Evolutionary conservation across 2,888 invertebrate species (phyloP), one percentile per base, ranked within the genome.

Genomic region (Amphipoea oculea): DNA sequence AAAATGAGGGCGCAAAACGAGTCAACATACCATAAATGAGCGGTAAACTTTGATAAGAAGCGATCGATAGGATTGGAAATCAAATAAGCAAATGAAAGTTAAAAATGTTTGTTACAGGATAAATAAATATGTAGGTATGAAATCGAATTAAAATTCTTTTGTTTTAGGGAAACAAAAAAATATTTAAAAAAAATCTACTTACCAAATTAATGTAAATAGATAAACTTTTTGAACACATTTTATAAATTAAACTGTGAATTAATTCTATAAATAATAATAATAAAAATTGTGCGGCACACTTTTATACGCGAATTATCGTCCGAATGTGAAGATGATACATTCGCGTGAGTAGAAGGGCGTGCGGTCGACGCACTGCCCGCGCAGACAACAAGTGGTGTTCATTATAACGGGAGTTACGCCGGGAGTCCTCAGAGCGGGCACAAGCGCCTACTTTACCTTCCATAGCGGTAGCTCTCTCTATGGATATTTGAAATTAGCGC

Each of bases 301-400:
- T 40, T 93, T 94, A 93, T 91, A 94, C 94, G 95, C 95, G 93
- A 95, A 93, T 92, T 94, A 93, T 92, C 88, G 92, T 92, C 91
- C 94, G 93, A 95, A 92, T 94, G 92, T 95, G 93, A 95, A 93
- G 94, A 95, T 94, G 92, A 94, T 93, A 96, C 96, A 96, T 96
- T 96, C 96, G 96, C 96, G 94, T 93, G 91, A 94, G 86, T 93
- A 91, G 92, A 94, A 95, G 95, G 96, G 96, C 96, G 96, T 95
- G 95, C 96, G 96, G 95, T 94, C 96, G 96, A 95, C 96, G 96
- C 96, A 96, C 96, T 96, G 96, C 96, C 96, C 96, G 95, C 92
- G 88, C 95, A 96, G 95, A 96, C 95, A 96, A 96, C 95, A 96
- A 96, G 95, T 95, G 95, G 92, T 95, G 93, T 92, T 94, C 94